Evolutionary conservation across 2,888 invertebrate genomes (phyloP), one percentile per base, ranked within the genome.

Genomic region (Acronicta alni): DNA sequence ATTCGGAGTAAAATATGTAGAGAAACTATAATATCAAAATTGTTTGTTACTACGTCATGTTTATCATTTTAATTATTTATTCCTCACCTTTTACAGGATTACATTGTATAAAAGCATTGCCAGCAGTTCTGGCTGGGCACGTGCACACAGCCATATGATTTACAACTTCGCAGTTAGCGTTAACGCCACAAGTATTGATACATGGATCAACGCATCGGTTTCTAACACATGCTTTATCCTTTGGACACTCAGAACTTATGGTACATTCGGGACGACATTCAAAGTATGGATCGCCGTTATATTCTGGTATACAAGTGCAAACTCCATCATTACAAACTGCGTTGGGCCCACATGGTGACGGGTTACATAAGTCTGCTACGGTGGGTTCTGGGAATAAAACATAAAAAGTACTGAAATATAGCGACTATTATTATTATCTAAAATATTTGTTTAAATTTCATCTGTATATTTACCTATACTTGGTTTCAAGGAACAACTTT

Each of bases 81-180:
- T 53, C 49, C 80, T 77, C 89, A 95, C 95, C 95, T 90, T 90
- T 94, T 39, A 95, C 84, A 7, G 95, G 94, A 64, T 90, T 93
- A 80, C 97, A 97, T 67, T 95, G 92, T 58, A 96, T 92, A 89
- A 97, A 95, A 43, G 97, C 96, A 87, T 97, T 96, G 77, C 97
- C 97, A 32, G 95, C 92, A 84, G 95, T 96, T 79, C 95, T 96
- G 26, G 90, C 86, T n/a, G 96, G 96, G 85, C 97, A 98, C 42
- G 95, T 95, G 80, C 98, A 98, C 78, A 96, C 96, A 9, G 97
- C 97, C 83, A 97, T 95, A 81, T 98, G 97, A 81, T 96, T 97
- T 37, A 96, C 94, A 3, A 97, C 97, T 75, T 96, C 93, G 85
- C 98, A 98, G 57, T 96, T 84, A 0, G 97, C 97, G 80, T 96